Evolutionary conservation across 2,888 invertebrate genomes (phyloP), one percentile per base, ranked within the genome.

Genomic region (Epinotia ramella): DNA sequence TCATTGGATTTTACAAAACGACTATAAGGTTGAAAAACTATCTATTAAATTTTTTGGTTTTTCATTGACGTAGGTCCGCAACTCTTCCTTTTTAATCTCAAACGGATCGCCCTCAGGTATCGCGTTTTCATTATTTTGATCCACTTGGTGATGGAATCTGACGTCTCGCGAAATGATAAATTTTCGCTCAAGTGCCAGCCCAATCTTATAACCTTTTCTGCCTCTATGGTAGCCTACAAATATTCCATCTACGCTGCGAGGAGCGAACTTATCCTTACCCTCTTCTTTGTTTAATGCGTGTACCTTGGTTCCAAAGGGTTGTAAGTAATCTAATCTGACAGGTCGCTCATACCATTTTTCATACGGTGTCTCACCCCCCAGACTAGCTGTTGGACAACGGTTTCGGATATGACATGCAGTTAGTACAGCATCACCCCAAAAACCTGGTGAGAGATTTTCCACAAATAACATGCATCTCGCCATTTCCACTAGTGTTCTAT

Each of bases 151-250:
- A 20, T 20, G 20, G 20, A 20, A 20, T 20, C 20, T 20, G 20
- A 57, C 56, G 18, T 18, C 56, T 57, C 56, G 56, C 18, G 56
- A 57, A 18, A 57, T 16, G 13, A 60, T 33, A 60, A 28, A 60
- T 12, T 60, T 60, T 60, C 1, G 33, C 24, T 28, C 16, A 3
- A 40, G 62, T 62, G 62, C 40, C 16, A 62, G 7, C 62, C 62
- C 40, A 33, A 62, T 40, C n/a, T 33, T 62, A 16, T 33, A 62
- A 40, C 62, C 62, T 62, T 40, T 40, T 62, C 16, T 33, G 9
- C 40, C 62, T 62, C 24, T 62, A 6, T 40, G n/a, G 24, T 62
- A 62, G n/a, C 40, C 62, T 12, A 63, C 62, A 33, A 63, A 63
- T 28, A 63, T 63, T 40, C 62, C 62, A 7, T 63, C 62, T 7